These are phyloP conservation scores for Holocentrus rufus DNA, from an alignment of 2,797 vertebrate species.

Conservation along the genomic window DNA sequence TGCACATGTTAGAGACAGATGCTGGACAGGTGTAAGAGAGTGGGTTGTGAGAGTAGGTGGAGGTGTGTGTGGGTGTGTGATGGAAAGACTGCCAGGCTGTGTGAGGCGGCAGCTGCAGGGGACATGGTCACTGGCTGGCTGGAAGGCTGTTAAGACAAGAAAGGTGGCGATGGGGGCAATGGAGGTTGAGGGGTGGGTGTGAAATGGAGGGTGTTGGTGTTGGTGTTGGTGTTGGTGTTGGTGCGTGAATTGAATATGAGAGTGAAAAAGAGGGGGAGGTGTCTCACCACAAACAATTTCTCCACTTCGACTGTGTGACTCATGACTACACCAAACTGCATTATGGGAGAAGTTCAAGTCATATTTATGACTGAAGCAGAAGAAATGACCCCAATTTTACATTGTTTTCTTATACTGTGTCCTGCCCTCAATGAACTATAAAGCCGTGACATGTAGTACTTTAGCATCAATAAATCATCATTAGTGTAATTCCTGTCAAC, in stretches of 20 bases:
- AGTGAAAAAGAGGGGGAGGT: constrained; percentile 58
- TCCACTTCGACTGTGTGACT: constrained; percentile 61
- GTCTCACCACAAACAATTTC: constrained; percentile 55
- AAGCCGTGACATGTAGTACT: too few relatives aligned
- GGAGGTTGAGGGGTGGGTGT: background rate
- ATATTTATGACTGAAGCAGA: constrained; percentile 10
- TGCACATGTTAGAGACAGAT: constrained; percentile 3
- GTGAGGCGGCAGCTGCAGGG: background rate
- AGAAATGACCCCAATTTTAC: background rate
- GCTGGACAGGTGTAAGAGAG: constrained; percentile 61
- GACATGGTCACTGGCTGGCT: background rate
- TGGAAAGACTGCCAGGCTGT: constrained; percentile 39
- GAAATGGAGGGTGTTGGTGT: background rate
- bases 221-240: constrained; percentile 21
- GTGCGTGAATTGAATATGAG: constrained; percentile 47
- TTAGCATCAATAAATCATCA: too few relatives aligned
- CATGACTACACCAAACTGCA: constrained; percentile 38
- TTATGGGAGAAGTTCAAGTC: background rate
- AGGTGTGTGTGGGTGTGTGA: constrained; percentile 9
- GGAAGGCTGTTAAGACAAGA: too few relatives aligned
- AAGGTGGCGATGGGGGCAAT: background rate
- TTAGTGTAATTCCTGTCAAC: too few relatives aligned
- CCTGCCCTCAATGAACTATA: too few relatives aligned
- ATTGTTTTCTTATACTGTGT: background rate
- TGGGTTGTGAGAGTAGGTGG: constrained; percentile 21